Evolutionary conservation across 1,140 invertebrate species (phyloP).

Genomic region (Panulirus ornatus): DNA sequence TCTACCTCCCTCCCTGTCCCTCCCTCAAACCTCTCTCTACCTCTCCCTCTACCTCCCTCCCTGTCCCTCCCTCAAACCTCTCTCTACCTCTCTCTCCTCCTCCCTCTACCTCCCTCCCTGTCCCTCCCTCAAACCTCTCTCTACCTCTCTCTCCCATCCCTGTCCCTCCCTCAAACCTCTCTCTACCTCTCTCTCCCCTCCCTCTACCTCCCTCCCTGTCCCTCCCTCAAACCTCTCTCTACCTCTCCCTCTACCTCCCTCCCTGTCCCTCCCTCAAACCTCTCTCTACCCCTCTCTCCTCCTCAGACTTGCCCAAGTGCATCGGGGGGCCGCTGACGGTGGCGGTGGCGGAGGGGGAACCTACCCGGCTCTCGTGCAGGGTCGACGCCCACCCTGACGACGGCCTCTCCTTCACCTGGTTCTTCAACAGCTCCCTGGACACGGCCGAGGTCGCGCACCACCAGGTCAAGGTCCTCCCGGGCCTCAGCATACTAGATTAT

Average conservation of each 20-base stretch:
- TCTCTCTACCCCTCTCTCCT: background rate
- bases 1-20: no score
- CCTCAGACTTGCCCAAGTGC: conserved; percentile 61
- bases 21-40: no score
- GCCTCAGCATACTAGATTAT: conserved; percentile 53
- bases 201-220: no score
- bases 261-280: background rate
- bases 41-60: no score
- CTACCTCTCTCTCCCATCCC: no score
- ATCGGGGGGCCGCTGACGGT: conserved; percentile 47
- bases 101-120: no score
- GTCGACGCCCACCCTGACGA: conserved; percentile 62
- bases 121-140: no score
- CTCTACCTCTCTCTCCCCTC: no score
- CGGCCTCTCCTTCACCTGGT: conserved; percentile 63
- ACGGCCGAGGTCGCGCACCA: conserved; percentile 54
- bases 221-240: no score
- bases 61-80: no score
- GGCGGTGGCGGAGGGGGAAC: conserved; percentile 65
- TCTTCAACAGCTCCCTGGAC: conserved; percentile 71
- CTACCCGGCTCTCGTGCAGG: conserved; percentile 42
- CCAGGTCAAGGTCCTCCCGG: conserved; percentile 33
- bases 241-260: background rate
- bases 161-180: no score
- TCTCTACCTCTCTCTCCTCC: no score